Conservation (phyloP, 2,113 vertebrate species). For the Pungitius pungitius region DNA sequence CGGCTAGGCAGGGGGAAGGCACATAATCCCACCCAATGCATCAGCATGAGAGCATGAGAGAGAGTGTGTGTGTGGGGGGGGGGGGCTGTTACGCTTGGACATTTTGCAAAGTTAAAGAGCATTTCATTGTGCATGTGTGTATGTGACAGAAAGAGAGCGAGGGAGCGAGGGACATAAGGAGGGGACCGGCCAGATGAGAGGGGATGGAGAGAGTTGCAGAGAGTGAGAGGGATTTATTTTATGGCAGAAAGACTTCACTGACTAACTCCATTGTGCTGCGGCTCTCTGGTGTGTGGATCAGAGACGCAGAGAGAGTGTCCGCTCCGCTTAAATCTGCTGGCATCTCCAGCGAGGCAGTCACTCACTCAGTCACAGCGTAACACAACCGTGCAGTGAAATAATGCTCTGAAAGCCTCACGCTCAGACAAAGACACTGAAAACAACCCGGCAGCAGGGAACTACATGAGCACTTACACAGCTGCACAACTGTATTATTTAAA, state of each 20-base stretch:
- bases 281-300: conserved; percentile 63
- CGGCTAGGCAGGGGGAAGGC: conserved; percentile 39
- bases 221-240: conserved; percentile 70
- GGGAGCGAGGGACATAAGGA: background rate
- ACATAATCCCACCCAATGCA: conserved; percentile 75
- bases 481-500: background rate
- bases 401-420: conserved; percentile 21
- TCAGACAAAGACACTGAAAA: conserved; percentile 17
- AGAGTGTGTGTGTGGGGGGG: conserved; percentile 5
- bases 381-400: conserved; percentile 27
- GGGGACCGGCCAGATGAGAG: conserved; percentile 35
- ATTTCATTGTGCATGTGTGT: conserved; percentile 48
- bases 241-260: conserved; percentile 68
- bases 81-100: conserved; percentile 50
- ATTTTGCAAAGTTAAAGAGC: conserved; percentile 72
- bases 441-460: background rate
- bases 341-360: conserved; percentile 48
- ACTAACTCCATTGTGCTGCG: conserved; percentile 68
- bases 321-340: conserved; percentile 59
- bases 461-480: background rate
- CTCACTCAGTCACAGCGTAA: conserved; percentile 36
- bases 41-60: conserved; percentile 59
- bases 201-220: conserved; percentile 51
- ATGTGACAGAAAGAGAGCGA: background rate
- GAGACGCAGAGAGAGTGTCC: conserved; percentile 52